Conservation (phyloP, 2,797 vertebrate genomes). For the Pseudomugil gertrudae region DNA sequence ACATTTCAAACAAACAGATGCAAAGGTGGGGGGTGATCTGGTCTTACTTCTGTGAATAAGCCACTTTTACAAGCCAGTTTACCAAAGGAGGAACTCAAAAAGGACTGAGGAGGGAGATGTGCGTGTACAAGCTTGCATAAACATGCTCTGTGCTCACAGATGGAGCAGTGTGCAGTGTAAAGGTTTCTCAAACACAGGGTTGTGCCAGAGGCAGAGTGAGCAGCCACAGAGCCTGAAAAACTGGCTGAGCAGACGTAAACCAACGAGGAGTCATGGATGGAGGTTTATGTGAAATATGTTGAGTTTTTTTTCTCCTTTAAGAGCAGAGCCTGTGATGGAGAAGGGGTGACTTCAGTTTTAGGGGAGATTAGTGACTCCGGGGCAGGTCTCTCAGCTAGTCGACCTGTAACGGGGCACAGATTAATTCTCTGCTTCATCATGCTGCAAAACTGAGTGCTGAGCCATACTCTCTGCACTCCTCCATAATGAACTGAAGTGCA, state of each 20-base stretch:
- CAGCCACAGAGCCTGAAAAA: constrained; percentile 76
- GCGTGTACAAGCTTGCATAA: constrained; percentile 56
- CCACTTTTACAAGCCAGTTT: constrained; percentile 65
- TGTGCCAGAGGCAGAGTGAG: constrained; percentile 63
- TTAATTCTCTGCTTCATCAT: constrained; percentile 26
- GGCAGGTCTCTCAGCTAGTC: constrained; percentile 5
- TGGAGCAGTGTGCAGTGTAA: constrained; percentile 54
- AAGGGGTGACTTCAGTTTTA: constrained; percentile 26
- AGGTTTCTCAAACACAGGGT: constrained; percentile 60
- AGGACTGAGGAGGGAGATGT: constrained; percentile 30
- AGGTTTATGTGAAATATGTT: constrained; percentile 12
- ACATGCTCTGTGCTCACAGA: constrained; percentile 57
- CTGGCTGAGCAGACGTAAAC: constrained; percentile 56
- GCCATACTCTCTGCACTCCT: constrained; percentile 17
- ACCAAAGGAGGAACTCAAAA: constrained; percentile 68
- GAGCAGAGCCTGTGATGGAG: constrained; percentile 26
- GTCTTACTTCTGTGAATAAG: constrained; percentile 55
- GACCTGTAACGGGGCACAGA: constrained; percentile 43
- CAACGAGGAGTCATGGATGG: constrained; percentile 1
- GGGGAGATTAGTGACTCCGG: constrained; percentile 16
- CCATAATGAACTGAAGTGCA: constrained; percentile 4
- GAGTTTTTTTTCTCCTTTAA: background rate
- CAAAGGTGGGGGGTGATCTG: constrained; percentile 50
- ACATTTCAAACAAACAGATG: background rate
- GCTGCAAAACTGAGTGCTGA: constrained; percentile 18